Base-by-base conservation (phyloP, 2,113 vertebrate species). In the Galbula dea region DNA sequence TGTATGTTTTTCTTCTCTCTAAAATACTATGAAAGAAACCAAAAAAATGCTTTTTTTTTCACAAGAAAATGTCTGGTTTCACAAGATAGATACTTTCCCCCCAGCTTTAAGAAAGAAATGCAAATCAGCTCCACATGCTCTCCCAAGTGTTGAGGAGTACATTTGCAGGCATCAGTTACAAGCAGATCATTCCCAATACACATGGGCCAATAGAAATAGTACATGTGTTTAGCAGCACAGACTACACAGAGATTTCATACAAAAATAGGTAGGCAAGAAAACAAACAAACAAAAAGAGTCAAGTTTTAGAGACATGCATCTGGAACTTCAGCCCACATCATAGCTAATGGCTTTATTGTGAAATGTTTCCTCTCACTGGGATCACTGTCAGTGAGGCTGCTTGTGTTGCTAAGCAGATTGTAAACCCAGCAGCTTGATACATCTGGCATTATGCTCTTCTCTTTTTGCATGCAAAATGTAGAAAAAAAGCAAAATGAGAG, bases 381-480 rank as follows among this genome's bases (percentile, higher is more conserved):
- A 67, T 78, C 69, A 46, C 55, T 90, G 73, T 94, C 88, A 90
- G n/a, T 1, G 7, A 66, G 68, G 30, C 24, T 66, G 69, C 76
- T 92, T 68, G 36, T 89, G 90, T 80, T 91, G 66, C 77, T 90
- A 83, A 90, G 81, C 73, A 84, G 66, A 68, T 61, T 90, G 77
- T 37, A 84, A 94, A 82, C 26, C 69, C 49, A 85, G 26, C 54
- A 94, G 67, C 79, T 49, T 82, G 74, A 88, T 57, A 69, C 54
- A 82, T 86, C 52, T 78, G 61, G 32, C 54, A 82, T 63, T 45
- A 14, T 43, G n/a, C 13, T 82, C 20, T 51, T 77, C 37, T 68
- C 32, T 65, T 75, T 86, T 72, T 78, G n/a, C 21, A 57, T n/a
- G 5, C 11, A 57, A 16, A n/a, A n/a, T n/a, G n/a, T n/a, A n/a